Base-by-base conservation (phyloP, 2,113 vertebrate genomes). In the Passerina amoena region DNA sequence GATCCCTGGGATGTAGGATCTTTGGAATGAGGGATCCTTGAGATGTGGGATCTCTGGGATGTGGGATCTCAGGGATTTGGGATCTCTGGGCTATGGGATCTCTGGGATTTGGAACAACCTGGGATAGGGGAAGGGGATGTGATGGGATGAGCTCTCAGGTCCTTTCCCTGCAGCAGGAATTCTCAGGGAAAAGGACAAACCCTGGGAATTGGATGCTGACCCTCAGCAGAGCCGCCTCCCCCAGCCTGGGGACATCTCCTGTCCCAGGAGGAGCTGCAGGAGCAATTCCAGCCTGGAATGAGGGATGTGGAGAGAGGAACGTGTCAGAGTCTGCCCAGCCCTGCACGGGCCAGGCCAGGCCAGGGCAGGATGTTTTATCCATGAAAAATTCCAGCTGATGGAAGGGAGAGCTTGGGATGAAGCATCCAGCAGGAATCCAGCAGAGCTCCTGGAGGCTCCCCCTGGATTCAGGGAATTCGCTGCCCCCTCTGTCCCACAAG, bases 281-380 rank as follows among this genome's bases (percentile, higher is more conserved):
- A 73, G 25, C 10, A 14, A 3, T 48, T 73, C 53, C 73, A 17
- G 73, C 30, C 61, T 6, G 78, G 47, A 72, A 84, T 53, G 66
- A 57, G 85, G 40, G 60, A 44, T 10, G 33, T 23, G 56, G 57
- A 28, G 60, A 56, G 25, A 59, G 71, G 95, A 91, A 95, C n/a
- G 94, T 8, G 61, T 13, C 82, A 20, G 54, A 2, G 48, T 38
- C 10, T 38, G 38, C 38, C 40, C 15, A 13, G 40, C 40, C 24
- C 91, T 73, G 88, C 33, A 3, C 7, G 37, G 95, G 95, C 97
- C 93, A 38, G 86, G n/a, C 80, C 47, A 92, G 93, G 96, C 90
- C 89, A 90, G 56, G 6, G 51, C 77, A 35, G 54, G 54, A 23
- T n/a, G 22, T n/a, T 35, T 23, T 3, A 60, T 38, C 90, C 85